Evolutionary conservation across 1,140 invertebrate genomes (phyloP).

Genomic region (Orussus abietinus): DNA sequence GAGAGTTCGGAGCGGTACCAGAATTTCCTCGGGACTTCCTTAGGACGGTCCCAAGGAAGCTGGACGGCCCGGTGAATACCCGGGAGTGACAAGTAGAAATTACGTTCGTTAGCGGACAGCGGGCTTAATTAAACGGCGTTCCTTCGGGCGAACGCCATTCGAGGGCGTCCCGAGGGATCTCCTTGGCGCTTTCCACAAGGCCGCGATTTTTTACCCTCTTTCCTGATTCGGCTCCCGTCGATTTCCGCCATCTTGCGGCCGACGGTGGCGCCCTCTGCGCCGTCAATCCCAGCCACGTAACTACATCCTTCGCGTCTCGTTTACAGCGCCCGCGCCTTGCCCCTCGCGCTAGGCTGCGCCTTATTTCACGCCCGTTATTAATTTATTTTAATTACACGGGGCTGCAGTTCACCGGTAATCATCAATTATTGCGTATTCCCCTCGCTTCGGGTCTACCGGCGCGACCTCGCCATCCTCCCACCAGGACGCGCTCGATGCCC

Average conservation of each 20-base stretch:
- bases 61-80: too few species aligned
- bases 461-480: constrained; percentile 3
- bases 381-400: constrained; percentile 45
- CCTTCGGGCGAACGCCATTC: too few species aligned
- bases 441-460: constrained; percentile 10
- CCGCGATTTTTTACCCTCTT: too few species aligned
- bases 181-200: too few species aligned
- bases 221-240: constrained; percentile 11
- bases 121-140: constrained; percentile 29
- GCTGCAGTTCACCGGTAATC: constrained; percentile 29
- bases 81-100: constrained; percentile 28
- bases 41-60: too few species aligned
- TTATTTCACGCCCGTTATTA: constrained; percentile 37
- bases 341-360: too few species aligned
- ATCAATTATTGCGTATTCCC: constrained; percentile 40
- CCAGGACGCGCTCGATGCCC: constrained; percentile 8
- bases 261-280: constrained; percentile 3
- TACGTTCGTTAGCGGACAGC: constrained; percentile 28
- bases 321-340: constrained; percentile 2
- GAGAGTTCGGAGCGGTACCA: too few species aligned
- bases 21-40: too few species aligned
- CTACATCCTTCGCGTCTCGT: not conserved
- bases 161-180: too few species aligned
- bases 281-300: constrained; percentile 7
- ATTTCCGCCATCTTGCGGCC: constrained; percentile 1